Evolutionary conservation across 2,113 vertebrate genomes (phyloP).

Genomic region (Prunella fulvescens): DNA sequence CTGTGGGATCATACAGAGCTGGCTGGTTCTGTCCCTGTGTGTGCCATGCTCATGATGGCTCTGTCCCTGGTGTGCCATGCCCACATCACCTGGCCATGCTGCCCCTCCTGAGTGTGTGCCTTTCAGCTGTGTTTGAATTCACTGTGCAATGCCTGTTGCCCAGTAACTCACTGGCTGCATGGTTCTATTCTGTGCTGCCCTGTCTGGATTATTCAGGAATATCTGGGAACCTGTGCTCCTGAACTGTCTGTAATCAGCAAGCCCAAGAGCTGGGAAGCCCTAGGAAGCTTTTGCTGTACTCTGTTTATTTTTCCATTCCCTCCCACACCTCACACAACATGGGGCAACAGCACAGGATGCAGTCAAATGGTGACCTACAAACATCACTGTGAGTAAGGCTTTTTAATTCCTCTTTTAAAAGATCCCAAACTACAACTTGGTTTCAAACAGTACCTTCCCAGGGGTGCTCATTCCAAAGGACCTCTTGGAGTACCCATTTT

Average conservation of each 20-base stretch:
- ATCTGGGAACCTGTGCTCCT: not conserved
- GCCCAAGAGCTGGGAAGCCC: not conserved
- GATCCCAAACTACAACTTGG: not conserved
- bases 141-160: not conserved
- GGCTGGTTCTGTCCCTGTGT: not conserved
- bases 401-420: not conserved
- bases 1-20: not conserved
- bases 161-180: not conserved
- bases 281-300: not conserved
- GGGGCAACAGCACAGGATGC: not conserved
- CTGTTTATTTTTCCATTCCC: not conserved
- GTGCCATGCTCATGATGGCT: fast-evolving
- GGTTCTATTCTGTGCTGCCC: not conserved
- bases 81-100: fast-evolving
- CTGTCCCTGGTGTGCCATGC: not conserved
- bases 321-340: not conserved
- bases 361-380: not conserved
- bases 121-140: not conserved
- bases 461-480: not conserved
- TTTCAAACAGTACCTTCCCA: not conserved
- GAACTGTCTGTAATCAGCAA: not conserved
- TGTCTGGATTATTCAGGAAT: not conserved
- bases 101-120: not conserved
- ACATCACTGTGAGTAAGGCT: not conserved
- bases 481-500: not conserved